Conservation (phyloP, 2,888 invertebrate species). For the Euplexia lucipara region DNA sequence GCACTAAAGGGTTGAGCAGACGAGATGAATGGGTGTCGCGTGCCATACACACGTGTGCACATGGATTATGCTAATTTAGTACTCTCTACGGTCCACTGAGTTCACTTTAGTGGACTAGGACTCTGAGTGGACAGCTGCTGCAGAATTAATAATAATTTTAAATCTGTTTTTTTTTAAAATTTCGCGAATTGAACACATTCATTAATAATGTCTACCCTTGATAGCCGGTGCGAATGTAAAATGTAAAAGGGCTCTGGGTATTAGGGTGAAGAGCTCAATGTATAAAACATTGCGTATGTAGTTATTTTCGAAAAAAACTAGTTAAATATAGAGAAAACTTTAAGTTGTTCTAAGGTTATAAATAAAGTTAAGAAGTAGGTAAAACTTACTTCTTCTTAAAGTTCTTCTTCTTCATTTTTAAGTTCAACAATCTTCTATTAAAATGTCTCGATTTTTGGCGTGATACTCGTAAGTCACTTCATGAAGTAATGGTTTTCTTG, state of each 20-base stretch:
- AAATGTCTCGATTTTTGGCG: too few relatives aligned
- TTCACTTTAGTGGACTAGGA: conserved; percentile 54
- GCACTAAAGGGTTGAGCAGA: conserved; percentile 74
- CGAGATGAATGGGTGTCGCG: conserved; percentile 73
- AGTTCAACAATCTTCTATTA: too few relatives aligned
- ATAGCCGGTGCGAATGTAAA: not conserved
- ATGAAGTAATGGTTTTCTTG: too few relatives aligned
- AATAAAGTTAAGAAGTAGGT: too few relatives aligned
- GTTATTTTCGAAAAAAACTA: too few relatives aligned
- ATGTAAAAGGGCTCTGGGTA: not conserved
- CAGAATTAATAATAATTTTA: conserved; percentile 12
- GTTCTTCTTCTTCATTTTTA: too few relatives aligned
- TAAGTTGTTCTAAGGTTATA: too few relatives aligned
- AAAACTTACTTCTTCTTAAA: too few relatives aligned
- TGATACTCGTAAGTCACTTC: too few relatives aligned
- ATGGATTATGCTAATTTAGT: conserved; percentile 79
- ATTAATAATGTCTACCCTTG: not conserved
- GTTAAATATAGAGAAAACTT: too few relatives aligned
- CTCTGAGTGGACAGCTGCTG: conserved; percentile 43
- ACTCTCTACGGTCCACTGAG: conserved; percentile 65
- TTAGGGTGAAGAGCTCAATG: not conserved
- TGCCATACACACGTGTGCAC: conserved; percentile 76
- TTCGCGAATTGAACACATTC: not conserved
- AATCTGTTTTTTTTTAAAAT: not conserved
- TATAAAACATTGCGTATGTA: too few relatives aligned